These are phyloP conservation scores for Dipodomys merriami DNA, from an alignment of 2,113 vertebrate species.

Conservation along the genomic window DNA sequence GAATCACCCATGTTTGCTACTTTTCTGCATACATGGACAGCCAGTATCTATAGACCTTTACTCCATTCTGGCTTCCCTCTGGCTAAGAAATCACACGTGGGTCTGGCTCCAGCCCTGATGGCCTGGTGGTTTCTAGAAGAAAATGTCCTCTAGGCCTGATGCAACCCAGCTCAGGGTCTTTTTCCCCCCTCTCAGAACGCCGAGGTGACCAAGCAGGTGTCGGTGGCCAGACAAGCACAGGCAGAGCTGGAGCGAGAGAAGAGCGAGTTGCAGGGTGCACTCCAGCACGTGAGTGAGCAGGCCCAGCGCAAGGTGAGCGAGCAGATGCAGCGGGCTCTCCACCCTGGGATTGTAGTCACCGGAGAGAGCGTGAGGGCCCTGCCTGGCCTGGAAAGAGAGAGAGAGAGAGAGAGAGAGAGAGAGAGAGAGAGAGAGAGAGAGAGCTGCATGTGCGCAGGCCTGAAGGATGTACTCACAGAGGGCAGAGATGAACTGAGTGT, in stretches of 20 bases:
- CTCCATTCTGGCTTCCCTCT: not conserved
- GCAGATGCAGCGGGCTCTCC: fast-evolving
- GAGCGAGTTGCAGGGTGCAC: slow-evolving; percentile 93
- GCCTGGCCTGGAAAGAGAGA: too few species aligned
- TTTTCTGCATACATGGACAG: not conserved
- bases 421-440: too few species aligned
- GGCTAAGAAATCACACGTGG: not conserved
- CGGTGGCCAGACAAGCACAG: slow-evolving; percentile 90
- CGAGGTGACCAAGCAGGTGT: slow-evolving; percentile 97
- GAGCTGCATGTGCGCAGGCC: too few species aligned
- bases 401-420: too few species aligned
- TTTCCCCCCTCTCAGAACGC: slow-evolving; percentile 88
- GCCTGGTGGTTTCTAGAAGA: not conserved
- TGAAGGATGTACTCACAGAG: too few species aligned
- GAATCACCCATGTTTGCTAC: not conserved
- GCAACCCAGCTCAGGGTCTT: not conserved
- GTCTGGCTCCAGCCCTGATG: not conserved
- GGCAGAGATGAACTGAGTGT: fast-evolving
- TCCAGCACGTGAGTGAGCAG: slow-evolving; percentile 91
- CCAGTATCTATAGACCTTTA: not conserved
- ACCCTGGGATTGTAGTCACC: not conserved
- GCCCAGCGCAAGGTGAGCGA: slow-evolving; percentile 90
- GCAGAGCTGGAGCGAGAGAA: slow-evolving; percentile 93
- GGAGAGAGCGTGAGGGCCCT: too few species aligned
- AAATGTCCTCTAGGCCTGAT: not conserved